Evolutionary conservation across 2,797 vertebrate species (phyloP), one percentile per base, ranked within the genome.

Genomic region (Cephalopachus bancanus): DNA sequence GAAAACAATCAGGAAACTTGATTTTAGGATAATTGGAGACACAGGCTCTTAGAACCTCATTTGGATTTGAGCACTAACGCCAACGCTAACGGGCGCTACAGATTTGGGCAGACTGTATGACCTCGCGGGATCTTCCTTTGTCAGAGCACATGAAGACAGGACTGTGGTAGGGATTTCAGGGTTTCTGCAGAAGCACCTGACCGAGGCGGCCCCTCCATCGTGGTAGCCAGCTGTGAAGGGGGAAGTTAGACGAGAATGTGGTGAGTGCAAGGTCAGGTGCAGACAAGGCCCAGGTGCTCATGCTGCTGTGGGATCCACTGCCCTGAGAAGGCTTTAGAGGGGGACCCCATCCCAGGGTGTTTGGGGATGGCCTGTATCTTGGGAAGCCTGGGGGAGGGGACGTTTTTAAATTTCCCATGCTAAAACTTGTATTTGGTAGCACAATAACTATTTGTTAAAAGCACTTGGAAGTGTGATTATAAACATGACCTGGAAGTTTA

Each of bases 1-100:
- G 78, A 69, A 96, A 83, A 55, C 59, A 93, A 6, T 78, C 75
- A 91, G 93, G 60, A 87, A 94, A 84, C 26, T 83, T 92, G 64
- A 75, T 74, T 96, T 64, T 96, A 65, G 44, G 85, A 57, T 86
- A 78, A 55, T 83, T 76, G 87, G 60, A 89, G 69, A 95, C 71
- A 57, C 72, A 1, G 55, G 22, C 30, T 89, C 85, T 79, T 80
- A 75, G 60, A 89, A 10, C 81, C 19, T 65, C 76, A 69, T 67
- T 62, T 93, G 67, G 59, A 53, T 94, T 96, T 95, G 55, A 94
- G 85, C 28, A 53, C 33, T 62, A 62, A 93, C 51, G 55, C 62
- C 37, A 79, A 14, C 33, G n/a, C 37, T 78, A 74, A 79, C 12
- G 60, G 83, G 17, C 60, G 65, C 9, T 30, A 0, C 65, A 51